Evolutionary conservation across 2,888 invertebrate species (phyloP).

Genomic region (Xestia sexstrigata): DNA sequence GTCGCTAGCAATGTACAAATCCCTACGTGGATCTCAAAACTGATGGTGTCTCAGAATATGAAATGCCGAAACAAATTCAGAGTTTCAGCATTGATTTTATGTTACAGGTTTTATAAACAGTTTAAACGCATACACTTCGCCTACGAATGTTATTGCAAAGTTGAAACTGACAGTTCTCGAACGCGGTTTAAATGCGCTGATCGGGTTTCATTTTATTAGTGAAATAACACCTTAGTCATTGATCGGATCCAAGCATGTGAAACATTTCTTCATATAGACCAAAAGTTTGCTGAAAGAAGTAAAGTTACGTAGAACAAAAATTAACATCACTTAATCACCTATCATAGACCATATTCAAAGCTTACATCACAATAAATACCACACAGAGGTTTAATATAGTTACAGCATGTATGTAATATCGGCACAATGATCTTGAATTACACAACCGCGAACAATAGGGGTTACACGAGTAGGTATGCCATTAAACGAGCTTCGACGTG

Average conservation of each 20-base stretch:
- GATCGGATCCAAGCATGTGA: too few relatives aligned
- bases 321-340: neutral
- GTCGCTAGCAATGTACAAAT: neutral
- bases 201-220: neutral
- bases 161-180: neutral
- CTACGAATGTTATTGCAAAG: neutral
- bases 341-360: slow-evolving; percentile 9
- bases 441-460: slow-evolving; percentile 65
- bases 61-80: neutral
- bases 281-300: neutral
- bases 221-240: neutral
- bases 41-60: neutral
- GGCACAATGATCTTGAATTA: slow-evolving; percentile 67
- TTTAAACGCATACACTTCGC: too few relatives aligned
- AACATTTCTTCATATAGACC: neutral
- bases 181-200: neutral
- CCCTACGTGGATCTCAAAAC: neutral
- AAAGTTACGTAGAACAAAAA: neutral
- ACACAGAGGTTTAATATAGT: slow-evolving; percentile 41
- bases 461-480: slow-evolving; percentile 52
- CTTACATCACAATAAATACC: slow-evolving; percentile 42
- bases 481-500: slow-evolving; percentile 59
- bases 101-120: neutral
- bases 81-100: neutral
- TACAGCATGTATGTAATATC: slow-evolving; percentile 62